Conservation (phyloP, 2,113 vertebrate species). For the Hemibagrus wyckioides region DNA sequence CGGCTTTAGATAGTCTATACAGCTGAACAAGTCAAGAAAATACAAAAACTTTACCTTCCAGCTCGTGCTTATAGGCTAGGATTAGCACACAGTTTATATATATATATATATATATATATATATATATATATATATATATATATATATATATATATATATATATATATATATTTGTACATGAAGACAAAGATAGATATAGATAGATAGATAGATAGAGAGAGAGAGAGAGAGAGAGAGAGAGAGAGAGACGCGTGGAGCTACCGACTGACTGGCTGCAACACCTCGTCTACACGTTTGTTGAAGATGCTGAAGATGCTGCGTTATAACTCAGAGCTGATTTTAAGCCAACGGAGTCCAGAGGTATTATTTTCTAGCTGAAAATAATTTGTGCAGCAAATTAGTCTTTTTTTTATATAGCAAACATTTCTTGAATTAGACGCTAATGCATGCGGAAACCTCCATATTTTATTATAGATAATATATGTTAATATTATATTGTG, state of each 20-base stretch:
- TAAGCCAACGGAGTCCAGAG: constrained; percentile 12
- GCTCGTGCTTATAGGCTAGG: not conserved
- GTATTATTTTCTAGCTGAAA: constrained; percentile 9
- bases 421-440: not conserved
- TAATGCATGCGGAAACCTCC: not conserved
- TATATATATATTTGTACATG: too few relatives aligned
- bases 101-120: not conserved
- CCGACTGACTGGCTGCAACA: constrained; percentile 39
- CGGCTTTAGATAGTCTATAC: constrained; percentile 16
- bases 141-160: too few relatives aligned
- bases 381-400: not conserved
- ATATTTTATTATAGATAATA: not conserved
- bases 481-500: not conserved
- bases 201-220: not conserved
- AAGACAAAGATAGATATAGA: not conserved
- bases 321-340: constrained; percentile 17
- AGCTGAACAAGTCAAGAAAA: not conserved
- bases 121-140: too few relatives aligned
- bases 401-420: not conserved
- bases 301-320: constrained; percentile 15
- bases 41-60: not conserved
- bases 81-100: constrained; percentile 1
- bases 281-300: constrained; percentile 19
- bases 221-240: constrained; percentile 10
- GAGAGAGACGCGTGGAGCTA: constrained; percentile 31